phyloP scores from a whole-genome alignment of 2,888 invertebrate species.

The Tridacna crocea region DNA sequence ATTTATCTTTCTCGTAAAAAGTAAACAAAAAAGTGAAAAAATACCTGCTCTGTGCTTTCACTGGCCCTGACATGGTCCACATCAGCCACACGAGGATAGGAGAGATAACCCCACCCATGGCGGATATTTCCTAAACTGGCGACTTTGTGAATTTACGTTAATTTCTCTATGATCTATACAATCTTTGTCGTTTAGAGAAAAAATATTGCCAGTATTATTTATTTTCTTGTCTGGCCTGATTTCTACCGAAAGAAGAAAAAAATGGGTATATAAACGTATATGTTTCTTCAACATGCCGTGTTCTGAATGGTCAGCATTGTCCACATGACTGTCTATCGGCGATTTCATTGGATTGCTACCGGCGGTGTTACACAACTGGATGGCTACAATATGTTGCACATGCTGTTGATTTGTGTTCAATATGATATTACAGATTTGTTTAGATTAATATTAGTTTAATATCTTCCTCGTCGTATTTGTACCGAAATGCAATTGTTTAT shows the following conservation, averaged over 20 bases:
- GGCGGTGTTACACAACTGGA: constrained; percentile 9
- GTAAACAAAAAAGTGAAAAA: too few species aligned
- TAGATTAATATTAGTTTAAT: constrained; percentile 27
- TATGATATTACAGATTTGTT: constrained; percentile 10
- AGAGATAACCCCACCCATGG: constrained; percentile 15
- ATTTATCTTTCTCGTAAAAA: too few species aligned
- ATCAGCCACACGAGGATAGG: constrained; percentile 8
- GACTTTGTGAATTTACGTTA: background rate
- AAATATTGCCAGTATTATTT: too few species aligned
- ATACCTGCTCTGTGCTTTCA: constrained; percentile 6
- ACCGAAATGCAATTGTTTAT: constrained; percentile 14
- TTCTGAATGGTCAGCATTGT: background rate
- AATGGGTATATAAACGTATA: background rate
- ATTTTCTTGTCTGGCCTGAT: too few species aligned
- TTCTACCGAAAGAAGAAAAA: too few species aligned
- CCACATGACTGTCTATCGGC: background rate
- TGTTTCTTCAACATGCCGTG: background rate
- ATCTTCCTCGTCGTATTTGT: background rate
- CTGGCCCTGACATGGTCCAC: background rate
- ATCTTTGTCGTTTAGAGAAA: too few species aligned
- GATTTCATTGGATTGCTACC: constrained; percentile 3
- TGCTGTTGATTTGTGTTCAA: constrained; percentile 20
- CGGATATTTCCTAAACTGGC: background rate
- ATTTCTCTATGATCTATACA: background rate
- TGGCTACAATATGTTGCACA: constrained; percentile 15